Conservation (phyloP, 2,113 vertebrate genomes). For the Tringa solitaria region DNA sequence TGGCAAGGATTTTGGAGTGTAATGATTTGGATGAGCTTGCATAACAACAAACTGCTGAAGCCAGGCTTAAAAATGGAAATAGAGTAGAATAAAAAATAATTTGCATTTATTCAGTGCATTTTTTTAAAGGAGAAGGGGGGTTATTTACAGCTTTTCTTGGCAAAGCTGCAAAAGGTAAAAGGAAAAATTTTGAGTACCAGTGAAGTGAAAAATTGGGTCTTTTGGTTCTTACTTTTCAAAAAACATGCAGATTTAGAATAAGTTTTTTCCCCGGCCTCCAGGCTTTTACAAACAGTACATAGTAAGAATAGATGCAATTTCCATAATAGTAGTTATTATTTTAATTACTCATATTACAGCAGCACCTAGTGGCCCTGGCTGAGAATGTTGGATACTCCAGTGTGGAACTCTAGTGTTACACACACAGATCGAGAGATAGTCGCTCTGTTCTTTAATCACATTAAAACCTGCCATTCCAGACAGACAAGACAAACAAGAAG, state of each 20-base stretch:
- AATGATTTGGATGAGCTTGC: neutral
- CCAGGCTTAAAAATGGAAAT: neutral
- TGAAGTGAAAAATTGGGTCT: neutral
- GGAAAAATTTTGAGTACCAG: neutral
- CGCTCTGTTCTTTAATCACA: neutral
- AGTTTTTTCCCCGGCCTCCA: neutral
- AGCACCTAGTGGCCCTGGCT: slow-evolving; percentile 33
- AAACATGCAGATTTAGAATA: neutral
- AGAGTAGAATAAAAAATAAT: neutral
- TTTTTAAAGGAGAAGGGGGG: neutral
- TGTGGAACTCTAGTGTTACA: neutral
- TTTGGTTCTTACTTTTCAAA: neutral
- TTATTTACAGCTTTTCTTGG: neutral
- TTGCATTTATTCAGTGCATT: neutral
- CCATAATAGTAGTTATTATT: slow-evolving; percentile 14
- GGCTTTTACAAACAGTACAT: neutral
- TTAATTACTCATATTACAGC: slow-evolving; percentile 60
- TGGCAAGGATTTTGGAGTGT: neutral
- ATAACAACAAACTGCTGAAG: neutral
- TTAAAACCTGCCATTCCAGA: slow-evolving; percentile 19
- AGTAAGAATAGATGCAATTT: neutral
- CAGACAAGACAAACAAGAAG: neutral
- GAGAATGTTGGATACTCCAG: slow-evolving; percentile 9
- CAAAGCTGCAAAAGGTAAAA: neutral
- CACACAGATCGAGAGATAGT: slow-evolving; percentile 26